Base-by-base conservation (phyloP, 2,888 invertebrate genomes). In the Diarsia rubi region DNA sequence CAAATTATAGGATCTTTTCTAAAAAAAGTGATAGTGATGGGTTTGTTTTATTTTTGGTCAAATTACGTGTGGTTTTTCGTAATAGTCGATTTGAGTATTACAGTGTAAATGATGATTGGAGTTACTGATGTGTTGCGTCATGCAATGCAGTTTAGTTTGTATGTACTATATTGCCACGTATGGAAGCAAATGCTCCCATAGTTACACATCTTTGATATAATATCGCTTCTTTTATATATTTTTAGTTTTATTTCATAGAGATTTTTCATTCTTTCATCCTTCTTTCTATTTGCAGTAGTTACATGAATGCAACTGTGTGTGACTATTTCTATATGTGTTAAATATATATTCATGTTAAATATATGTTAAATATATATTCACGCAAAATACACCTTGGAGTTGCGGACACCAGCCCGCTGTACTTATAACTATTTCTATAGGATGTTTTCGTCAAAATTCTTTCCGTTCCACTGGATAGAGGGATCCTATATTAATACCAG, bases 11-110 rank as follows among this genome's bases (percentile, higher is more conserved):
- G 16, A 76, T 57, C 65, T 60, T 69, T 81, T 69, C 65, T 66
- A 59, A 73, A 78, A 79, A 71, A 44, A 63, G 69, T 67, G 24
- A 69, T 31, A 59, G 52, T 57, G 0, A 14, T 57, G n/a, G 11
- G n/a, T 65, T 27, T 37, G n/a, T 19, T 54, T 60, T 45, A 5
- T 59, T 82, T 68, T 12, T 68, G 31, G 54, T 57, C 11, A 21
- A 57, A 72, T 72, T 66, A 81, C 16, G 12, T 65, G 64, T 60
- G 64, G 76, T 72, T 80, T 72, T n/a, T n/a, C 1, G n/a, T 65
- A 60, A 78, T 52, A 57, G 54, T 69, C 44, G 64, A 62, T 49
- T 69, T 24, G 49, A 2, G 42, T 69, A 54, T 63, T 60, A 77
- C 49, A 45, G 44, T 65, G 57, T 31, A 67, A 76, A 79, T 66